phyloP scores from a whole-genome alignment of 2,113 vertebrate genomes.

The Neodon shergylaensis region DNA sequence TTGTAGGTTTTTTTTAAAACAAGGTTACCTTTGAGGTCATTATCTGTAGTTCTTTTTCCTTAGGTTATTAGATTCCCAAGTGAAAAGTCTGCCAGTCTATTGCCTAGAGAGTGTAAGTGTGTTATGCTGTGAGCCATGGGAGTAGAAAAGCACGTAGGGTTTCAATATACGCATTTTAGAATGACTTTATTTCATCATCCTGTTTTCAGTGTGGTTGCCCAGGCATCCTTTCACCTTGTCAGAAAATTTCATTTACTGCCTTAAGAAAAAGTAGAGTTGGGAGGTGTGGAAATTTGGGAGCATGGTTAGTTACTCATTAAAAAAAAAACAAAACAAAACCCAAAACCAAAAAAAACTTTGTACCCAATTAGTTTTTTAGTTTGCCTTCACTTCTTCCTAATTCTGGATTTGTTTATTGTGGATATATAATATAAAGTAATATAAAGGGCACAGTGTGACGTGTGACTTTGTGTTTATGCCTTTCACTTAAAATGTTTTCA shows the following conservation, averaged over 20 bases:
- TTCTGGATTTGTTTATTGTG: constrained; percentile 38
- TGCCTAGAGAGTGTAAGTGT: constrained; percentile 15
- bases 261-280: not conserved
- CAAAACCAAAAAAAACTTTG: not conserved
- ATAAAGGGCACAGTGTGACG: constrained; percentile 5
- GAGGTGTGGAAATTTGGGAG: constrained; percentile 9
- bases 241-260: constrained; percentile 40
- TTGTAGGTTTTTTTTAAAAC: constrained; percentile 8
- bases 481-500: constrained; percentile 26
- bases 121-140: not conserved
- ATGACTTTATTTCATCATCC: constrained; percentile 14
- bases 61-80: constrained; percentile 51
- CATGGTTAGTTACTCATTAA: not conserved
- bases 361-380: not conserved
- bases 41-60: constrained; percentile 38
- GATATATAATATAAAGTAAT: constrained; percentile 1
- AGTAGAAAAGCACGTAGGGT: not conserved
- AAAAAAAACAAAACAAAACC: not conserved
- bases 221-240: not conserved
- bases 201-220: constrained; percentile 59
- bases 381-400: constrained; percentile 5
- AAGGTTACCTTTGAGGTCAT: constrained; percentile 39
- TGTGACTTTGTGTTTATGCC: constrained; percentile 2
- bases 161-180: constrained; percentile 50
- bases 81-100: constrained; percentile 23